Evolutionary conservation across 2,113 vertebrate species (phyloP), one percentile per base, ranked within the genome.

Genomic region (Motacilla alba): DNA sequence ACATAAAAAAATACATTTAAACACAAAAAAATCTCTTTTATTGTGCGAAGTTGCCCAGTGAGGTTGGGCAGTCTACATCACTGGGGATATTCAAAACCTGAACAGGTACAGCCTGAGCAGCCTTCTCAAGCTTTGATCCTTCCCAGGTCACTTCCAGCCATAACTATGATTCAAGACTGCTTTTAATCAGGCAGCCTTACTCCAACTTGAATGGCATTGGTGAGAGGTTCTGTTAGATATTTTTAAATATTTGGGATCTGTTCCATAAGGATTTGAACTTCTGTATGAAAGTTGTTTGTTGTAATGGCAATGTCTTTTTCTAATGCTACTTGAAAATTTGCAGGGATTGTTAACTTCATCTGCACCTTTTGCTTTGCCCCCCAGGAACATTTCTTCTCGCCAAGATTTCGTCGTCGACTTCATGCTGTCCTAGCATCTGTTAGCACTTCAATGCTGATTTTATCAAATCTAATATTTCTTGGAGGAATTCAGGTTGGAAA

Each of bases 381-480:
- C 6, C 94, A 99, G 99, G 98, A 98, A 76, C 97, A 20, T 30
- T 82, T 90, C 94, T 96, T 99, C 90, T 99, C 99, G 2, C 96
- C 97, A 8, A 97, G 90, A 69, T 97, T 98, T 97, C 97, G 94
- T 92, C 98, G 98, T n/a, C 98, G 99, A 18, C 92, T 98, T 75
- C 97, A 98, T 5, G 99, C 99, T 19, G 97, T 98, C n/a, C 96
- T 99, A 2, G 99, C 98, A 5, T 98, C 99, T 89, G 98, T 99
- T 93, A 99, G 98, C 55, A 99, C 99, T 30, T 98, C 99, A 33
- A 97, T 99, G 98, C 97, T 99, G 97, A 99, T 99, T 98, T 98
- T 99, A 88, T 99, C 99, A 96, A 99, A 99, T 97, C 98, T 99
- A 83, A 98, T 99, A 85, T 99, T 99, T 97, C 98, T 99, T 3